These are phyloP conservation scores for Fulmarus glacialis DNA, from an alignment of 2,113 vertebrate genomes.

Conservation along the genomic window DNA sequence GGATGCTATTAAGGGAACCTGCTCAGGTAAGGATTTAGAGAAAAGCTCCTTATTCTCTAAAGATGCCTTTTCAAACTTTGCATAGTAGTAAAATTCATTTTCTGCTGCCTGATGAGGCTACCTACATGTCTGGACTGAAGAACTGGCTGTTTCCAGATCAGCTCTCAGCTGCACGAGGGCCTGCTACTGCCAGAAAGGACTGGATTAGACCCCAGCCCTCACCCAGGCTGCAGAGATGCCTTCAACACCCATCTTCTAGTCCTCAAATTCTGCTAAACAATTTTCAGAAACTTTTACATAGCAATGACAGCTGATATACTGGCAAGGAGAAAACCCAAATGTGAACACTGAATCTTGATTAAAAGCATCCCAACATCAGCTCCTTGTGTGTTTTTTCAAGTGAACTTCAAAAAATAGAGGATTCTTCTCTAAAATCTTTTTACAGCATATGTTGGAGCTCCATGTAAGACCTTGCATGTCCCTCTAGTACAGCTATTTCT, in stretches of 20 bases:
- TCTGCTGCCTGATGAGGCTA: neutral
- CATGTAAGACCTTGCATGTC: neutral
- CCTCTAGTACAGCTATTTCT: neutral
- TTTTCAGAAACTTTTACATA: neutral
- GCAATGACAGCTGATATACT: neutral
- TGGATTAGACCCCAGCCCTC: neutral
- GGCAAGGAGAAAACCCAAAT: neutral
- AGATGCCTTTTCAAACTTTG: neutral
- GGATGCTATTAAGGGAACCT: neutral
- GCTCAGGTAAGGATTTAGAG: neutral
- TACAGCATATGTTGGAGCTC: neutral
- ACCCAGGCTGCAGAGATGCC: rapidly evolving
- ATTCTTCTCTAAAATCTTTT: neutral
- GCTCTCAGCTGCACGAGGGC: neutral
- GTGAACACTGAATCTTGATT: neutral
- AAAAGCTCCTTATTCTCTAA: neutral
- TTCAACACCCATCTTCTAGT: neutral
- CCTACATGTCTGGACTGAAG: neutral
- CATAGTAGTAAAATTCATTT: neutral
- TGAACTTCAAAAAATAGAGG: neutral
- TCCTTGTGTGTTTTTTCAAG: neutral
- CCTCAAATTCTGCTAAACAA: neutral
- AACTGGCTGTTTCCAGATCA: neutral
- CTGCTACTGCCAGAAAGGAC: neutral
- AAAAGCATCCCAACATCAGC: neutral